phyloP scores from a whole-genome alignment of 2,888 invertebrate species.

The Pterostichus niger region DNA sequence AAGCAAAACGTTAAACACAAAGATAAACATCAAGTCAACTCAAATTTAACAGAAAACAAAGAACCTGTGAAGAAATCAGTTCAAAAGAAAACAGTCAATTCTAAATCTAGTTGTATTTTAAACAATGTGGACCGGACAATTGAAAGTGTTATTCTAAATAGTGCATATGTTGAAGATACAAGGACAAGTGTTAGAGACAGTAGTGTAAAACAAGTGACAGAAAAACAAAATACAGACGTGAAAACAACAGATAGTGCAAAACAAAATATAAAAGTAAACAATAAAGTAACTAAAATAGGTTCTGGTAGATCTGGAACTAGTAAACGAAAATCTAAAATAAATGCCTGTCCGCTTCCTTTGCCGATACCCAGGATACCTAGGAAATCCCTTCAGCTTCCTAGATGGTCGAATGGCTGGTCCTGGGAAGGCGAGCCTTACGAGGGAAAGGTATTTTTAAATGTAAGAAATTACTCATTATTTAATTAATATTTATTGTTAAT shows the following conservation, averaged over 20 bases:
- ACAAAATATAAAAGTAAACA: slow-evolving; percentile 68
- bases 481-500: slow-evolving; percentile 26
- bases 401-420: slow-evolving; percentile 95
- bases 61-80: slow-evolving; percentile 69
- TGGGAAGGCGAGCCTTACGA: slow-evolving; percentile 93
- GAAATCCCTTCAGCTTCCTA: slow-evolving; percentile 77
- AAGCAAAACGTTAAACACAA: slow-evolving; percentile 73
- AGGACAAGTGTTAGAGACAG: slow-evolving; percentile 74
- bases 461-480: slow-evolving; percentile 77
- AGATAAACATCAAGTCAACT: slow-evolving; percentile 69
- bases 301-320: slow-evolving; percentile 52
- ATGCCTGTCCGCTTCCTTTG: slow-evolving; percentile 66
- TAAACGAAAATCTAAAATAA: slow-evolving; percentile 55
- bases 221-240: slow-evolving; percentile 68
- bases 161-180: slow-evolving; percentile 74
- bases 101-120: slow-evolving; percentile 76
- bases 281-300: slow-evolving; percentile 68
- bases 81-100: slow-evolving; percentile 69
- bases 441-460: slow-evolving; percentile 92
- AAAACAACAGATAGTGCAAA: slow-evolving; percentile 62
- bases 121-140: slow-evolving; percentile 80
- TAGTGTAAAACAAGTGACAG: slow-evolving; percentile 72
- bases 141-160: slow-evolving; percentile 74
- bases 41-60: slow-evolving; percentile 71
- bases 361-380: slow-evolving; percentile 71